Base-by-base conservation (phyloP, 2,797 vertebrate genomes). In the Carapus acus region DNA sequence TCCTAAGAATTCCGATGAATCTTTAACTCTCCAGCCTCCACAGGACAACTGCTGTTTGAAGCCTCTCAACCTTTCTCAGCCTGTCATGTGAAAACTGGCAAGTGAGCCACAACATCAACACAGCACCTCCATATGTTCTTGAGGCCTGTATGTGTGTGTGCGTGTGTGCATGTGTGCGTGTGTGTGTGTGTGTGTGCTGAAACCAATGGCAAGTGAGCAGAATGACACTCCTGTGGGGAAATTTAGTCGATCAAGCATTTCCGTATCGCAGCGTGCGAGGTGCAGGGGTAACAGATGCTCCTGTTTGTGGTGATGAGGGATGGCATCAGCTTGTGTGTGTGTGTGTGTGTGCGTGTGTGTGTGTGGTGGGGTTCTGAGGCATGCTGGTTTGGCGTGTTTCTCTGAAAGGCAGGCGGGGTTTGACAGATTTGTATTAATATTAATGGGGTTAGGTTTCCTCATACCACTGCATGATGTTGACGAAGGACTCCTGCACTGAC, bases 171-270 rank as follows among this genome's bases (percentile, higher is more conserved):
- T n/a, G n/a, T n/a, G n/a, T n/a, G n/a, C n/a, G n/a, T n/a, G n/a
- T n/a, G n/a, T n/a, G n/a, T n/a, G n/a, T n/a, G n/a, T n/a, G n/a
- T n/a, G n/a, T n/a, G n/a, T n/a, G n/a, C n/a, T n/a, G n/a, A n/a
- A n/a, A n/a, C 0, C 11, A 49, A 17, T 54, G 66, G 40, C 54
- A 58, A 52, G 67, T 46, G 40, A 53, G 43, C 73, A 56, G 55
- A 62, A 68, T 58, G 49, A 65, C 55, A 62, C 38, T 67, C 62
- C 42, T 8, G 37, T 46, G 67, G 63, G 24, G 62, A 66, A 70
- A 70, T 49, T 51, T 55, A 60, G 43, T 69, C 63, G 65, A 78
- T 75, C 31, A 56, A 70, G 71, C 50, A 48, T 69, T 69, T 67
- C 58, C 74, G 68, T 23, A 23, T 49, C 48, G 41, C 48, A 19